Base-by-base conservation (phyloP, 1,140 invertebrate genomes). In the Panulirus ornatus region DNA sequence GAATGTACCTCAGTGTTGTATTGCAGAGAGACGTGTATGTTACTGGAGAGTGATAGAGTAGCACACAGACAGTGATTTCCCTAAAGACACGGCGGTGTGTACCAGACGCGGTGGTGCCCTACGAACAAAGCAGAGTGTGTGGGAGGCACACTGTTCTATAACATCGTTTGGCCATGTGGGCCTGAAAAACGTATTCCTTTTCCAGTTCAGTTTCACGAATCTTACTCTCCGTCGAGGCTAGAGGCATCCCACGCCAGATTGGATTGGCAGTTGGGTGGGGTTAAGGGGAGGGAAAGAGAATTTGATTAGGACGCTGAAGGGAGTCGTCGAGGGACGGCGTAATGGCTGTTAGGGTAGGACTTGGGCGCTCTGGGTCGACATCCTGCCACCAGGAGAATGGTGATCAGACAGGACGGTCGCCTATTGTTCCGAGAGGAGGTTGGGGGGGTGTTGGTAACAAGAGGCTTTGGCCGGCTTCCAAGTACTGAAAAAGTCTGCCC, bases 241-340 rank as follows among this genome's bases (percentile, higher is more conserved):
- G 58, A 66, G 58, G 58, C 58, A 66, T 66, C 30, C 58, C 58
- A 66, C n/a, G 3, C 30, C 58, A 30, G n/a, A 66, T 66, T 66
- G 58, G 58, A 66, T 66, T 66, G 58, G 58, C 58, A 66, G 58
- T 30, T 66, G 58, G 58, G n/a, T 66, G 58, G 58, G 58, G 27
- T 2, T 66, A 66, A 30, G n/a, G 58, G 58, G n/a, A 66, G 58
- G 58, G 58, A 22, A 66, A 66, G 6, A 27, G 58, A 66, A 66
- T 66, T 66, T 9, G 58, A 66, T 66, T 66, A 66, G 58, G 27
- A 27, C 22, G 27, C 5, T 30, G 11, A 8, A 66, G 58, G 22
- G 58, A 66, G 58, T n/a, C 58, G 27, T 2, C 58, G 58, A 66
- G 58, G 58, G 58, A 27, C 30, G 0, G n/a, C 27, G 58, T 66